Evolutionary conservation across 2,113 vertebrate species (phyloP), one percentile per base, ranked within the genome.

Genomic region (Sebastes schlegelii): DNA sequence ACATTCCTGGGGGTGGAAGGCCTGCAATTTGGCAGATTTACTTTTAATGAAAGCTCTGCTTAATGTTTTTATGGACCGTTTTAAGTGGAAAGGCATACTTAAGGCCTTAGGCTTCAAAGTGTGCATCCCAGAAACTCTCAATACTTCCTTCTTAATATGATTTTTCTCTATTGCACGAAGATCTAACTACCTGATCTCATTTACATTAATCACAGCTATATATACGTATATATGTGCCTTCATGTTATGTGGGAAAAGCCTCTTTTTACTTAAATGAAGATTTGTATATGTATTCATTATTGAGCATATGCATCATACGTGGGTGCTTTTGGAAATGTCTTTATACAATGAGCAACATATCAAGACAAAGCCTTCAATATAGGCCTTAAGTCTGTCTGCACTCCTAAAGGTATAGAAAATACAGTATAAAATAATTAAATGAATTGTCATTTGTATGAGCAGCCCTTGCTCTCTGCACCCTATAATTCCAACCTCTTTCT

Each of bases 401-500:
- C 96, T 95, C 96, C 93, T 95, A 94, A 97, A 97, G 95, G 96
- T 97, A 97, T 95, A 97, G 96, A 97, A 98, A 96, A 93, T 92
- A 72, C 83, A 76, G 68, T 79, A 91, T 93, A 83, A 93, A 93
- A 94, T 93, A 94, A 94, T 94, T 90, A 95, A 95, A 96, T 95
- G 97, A 97, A 97, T 97, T 97, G 98, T 97, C 97, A 97, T 98
- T 96, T 97, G 96, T 96, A 96, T 95, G 96, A 96, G 97, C 96
- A 97, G 89, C 96, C 95, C 96, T 96, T 97, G 98, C 97, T 97
- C 97, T 91, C 96, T 96, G 96, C 97, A 99, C 97, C 97, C 98
- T 98, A 96, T 98, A 99, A 99, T 99, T 99, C 97, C 95, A 97
- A 96, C 97, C 97, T 96, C 96, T 97, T 97, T 97, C 97, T 95